phyloP scores from a whole-genome alignment of 2,888 invertebrate species.

The Spilosoma lubricipeda region DNA sequence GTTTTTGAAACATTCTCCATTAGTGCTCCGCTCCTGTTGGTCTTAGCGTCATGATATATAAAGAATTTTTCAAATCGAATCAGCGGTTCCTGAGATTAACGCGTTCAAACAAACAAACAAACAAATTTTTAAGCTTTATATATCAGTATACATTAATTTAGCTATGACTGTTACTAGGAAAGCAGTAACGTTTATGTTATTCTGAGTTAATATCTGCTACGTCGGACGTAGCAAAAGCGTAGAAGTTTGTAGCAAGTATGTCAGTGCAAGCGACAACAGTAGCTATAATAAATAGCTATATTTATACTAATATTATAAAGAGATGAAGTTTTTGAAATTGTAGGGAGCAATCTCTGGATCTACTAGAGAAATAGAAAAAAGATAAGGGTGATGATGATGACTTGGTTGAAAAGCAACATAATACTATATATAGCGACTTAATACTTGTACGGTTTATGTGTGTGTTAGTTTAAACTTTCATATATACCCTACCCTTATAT shows the following conservation, averaged over 20 bases:
- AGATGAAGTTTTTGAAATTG: too few relatives aligned
- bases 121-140: too few relatives aligned
- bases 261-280: background rate
- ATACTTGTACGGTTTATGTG: background rate
- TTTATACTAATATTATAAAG: too few relatives aligned
- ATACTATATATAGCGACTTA: too few relatives aligned
- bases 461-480: background rate
- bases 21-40: too few relatives aligned
- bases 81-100: too few relatives aligned
- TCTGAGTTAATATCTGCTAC: background rate
- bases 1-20: too few relatives aligned
- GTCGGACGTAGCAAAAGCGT: conserved; percentile 31
- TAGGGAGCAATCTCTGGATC: too few relatives aligned
- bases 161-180: background rate
- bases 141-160: background rate
- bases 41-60: too few relatives aligned
- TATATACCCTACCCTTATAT: conserved; percentile 2
- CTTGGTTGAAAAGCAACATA: background rate
- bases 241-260: conserved; percentile 33
- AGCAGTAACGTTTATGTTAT: background rate
- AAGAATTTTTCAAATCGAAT: too few relatives aligned
- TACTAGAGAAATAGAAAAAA: background rate
- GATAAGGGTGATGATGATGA: background rate
- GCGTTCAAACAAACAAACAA: too few relatives aligned
- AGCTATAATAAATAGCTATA: background rate